phyloP scores from a whole-genome alignment of 2,797 vertebrate genomes.

The Chiloscyllium punctatum region DNA sequence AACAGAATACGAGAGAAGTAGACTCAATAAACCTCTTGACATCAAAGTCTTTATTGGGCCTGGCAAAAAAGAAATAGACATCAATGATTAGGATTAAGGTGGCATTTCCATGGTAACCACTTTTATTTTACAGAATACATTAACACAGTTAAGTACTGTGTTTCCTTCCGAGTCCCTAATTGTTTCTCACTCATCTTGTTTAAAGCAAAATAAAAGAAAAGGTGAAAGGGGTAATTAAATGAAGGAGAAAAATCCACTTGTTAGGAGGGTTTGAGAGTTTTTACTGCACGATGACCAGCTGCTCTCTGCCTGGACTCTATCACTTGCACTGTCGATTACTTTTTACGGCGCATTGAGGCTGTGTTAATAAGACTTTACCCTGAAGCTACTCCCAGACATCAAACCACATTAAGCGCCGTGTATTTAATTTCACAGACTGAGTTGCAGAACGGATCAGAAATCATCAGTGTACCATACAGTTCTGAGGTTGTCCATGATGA shows the following conservation, averaged over 20 bases:
- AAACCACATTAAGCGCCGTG: neutral
- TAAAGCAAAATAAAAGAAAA: neutral
- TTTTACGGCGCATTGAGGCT: neutral
- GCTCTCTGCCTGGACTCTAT: neutral
- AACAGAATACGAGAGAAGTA: neutral
- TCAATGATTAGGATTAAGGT: slow-evolving; percentile 20
- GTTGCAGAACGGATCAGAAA: neutral
- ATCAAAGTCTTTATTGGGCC: slow-evolving; percentile 21
- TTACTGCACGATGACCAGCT: neutral
- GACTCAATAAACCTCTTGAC: slow-evolving; percentile 28
- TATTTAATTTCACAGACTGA: slow-evolving; percentile 14
- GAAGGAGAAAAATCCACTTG: neutral
- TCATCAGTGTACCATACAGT: neutral
- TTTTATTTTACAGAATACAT: slow-evolving; percentile 12
- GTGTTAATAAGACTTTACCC: neutral
- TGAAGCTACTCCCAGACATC: neutral
- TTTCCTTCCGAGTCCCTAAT: slow-evolving; percentile 8
- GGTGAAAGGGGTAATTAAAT: slow-evolving; percentile 8
- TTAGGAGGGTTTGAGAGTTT: neutral
- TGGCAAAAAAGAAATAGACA: neutral
- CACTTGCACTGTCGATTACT: neutral
- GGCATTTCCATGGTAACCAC: slow-evolving; percentile 17
- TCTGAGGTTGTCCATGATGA: neutral
- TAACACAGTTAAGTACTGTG: neutral
- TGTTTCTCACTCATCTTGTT: slow-evolving; percentile 20